Percentiles rank a stretch among this genome's conserved stretches.
phyloP scores from a whole-genome alignment of 2,113 vertebrate genomes.

The cat (Felis catus) region F.catus_Fca126_mat1.0 CM031419.1:136618501-136619000 shows the following conservation, averaged over 20 bases:
- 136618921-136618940: neutral
- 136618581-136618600: neutral
- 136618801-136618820: neutral
- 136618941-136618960: neutral
- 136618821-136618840: conserved; percentile 16
- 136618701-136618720: neutral
- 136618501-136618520: conserved; percentile 11
- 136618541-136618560: neutral
- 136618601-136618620: neutral
- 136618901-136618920: neutral
- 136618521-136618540: neutral
- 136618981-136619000: conserved; percentile 3
- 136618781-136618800: neutral
- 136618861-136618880: neutral
- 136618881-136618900: neutral
- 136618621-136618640: neutral
- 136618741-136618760: neutral
- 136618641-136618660: conserved; percentile 19
- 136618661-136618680: neutral
- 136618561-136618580: neutral
- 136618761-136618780: conserved; percentile 12
- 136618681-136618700: conserved; percentile 27
- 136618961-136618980: neutral
- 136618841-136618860: neutral
- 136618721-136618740: neutral